Evolutionary conservation across 2,888 invertebrate species (phyloP).

Genomic region (Shargacucullia verbasci): DNA sequence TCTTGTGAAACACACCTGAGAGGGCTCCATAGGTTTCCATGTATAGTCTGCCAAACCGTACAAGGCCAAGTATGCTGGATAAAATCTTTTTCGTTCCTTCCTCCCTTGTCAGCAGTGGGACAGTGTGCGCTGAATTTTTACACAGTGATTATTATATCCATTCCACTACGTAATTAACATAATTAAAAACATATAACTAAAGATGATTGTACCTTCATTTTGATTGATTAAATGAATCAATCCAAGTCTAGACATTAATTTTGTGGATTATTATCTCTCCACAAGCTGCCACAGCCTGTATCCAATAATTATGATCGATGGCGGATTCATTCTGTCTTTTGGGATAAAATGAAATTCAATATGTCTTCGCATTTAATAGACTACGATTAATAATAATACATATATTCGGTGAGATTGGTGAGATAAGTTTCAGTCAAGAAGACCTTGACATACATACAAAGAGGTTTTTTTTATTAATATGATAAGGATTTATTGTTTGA

Average conservation of each 20-base stretch:
- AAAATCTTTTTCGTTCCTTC: too few species aligned
- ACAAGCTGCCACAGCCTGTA: slow-evolving; percentile 43
- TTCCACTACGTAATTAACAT: too few species aligned
- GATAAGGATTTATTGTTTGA: slow-evolving; percentile 19
- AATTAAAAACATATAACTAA: too few species aligned
- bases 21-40: too few species aligned
- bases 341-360: slow-evolving; percentile 51
- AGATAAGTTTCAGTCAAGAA: slow-evolving; percentile 37
- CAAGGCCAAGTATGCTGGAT: too few species aligned
- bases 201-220: neutral
- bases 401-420: slow-evolving; percentile 36
- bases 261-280: slow-evolving; percentile 48
- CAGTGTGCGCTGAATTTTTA: too few species aligned
- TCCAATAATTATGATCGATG: slow-evolving; percentile 59
- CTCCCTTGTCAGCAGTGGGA: too few species aligned
- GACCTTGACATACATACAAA: slow-evolving; percentile 24
- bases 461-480: slow-evolving; percentile 16
- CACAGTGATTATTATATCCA: too few species aligned
- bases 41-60: too few species aligned
- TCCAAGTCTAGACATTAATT: slow-evolving; percentile 51
- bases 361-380: slow-evolving; percentile 44
- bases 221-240: slow-evolving; percentile 49
- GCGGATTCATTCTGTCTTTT: slow-evolving; percentile 33
- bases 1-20: too few species aligned
- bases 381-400: slow-evolving; percentile 36